Conservation (phyloP, 2,113 vertebrate species). For the Phyllostomus hastatus region DNA sequence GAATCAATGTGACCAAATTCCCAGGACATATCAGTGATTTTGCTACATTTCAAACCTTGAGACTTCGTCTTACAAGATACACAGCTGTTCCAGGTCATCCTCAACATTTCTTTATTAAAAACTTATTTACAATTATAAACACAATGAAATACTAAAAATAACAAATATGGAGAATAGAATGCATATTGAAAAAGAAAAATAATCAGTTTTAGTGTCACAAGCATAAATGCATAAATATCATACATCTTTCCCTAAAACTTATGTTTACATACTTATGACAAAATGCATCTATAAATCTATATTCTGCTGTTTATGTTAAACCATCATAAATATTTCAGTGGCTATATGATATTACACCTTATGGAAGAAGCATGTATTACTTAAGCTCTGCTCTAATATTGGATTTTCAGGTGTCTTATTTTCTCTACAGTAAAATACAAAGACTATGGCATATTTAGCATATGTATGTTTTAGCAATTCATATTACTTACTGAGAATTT, state of each 20-base stretch:
- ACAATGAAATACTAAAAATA: background rate
- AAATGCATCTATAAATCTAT: background rate
- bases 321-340: background rate
- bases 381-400: background rate
- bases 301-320: conserved; percentile 13
- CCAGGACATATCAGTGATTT: background rate
- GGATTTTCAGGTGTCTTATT: background rate
- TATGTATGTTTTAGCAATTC: background rate
- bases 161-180: background rate
- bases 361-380: background rate
- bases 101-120: background rate
- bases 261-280: background rate
- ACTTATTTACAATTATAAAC: background rate
- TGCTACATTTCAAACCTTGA: background rate
- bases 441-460: background rate
- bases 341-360: background rate
- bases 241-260: background rate
- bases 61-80: background rate
- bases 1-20: background rate
- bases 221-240: background rate
- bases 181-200: background rate
- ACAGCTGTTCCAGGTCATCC: background rate
- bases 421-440: conserved; percentile 3
- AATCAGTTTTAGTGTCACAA: background rate
- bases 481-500: background rate